Conservation (phyloP, 2,888 invertebrate genomes). For the Lithophane ornitopus region DNA sequence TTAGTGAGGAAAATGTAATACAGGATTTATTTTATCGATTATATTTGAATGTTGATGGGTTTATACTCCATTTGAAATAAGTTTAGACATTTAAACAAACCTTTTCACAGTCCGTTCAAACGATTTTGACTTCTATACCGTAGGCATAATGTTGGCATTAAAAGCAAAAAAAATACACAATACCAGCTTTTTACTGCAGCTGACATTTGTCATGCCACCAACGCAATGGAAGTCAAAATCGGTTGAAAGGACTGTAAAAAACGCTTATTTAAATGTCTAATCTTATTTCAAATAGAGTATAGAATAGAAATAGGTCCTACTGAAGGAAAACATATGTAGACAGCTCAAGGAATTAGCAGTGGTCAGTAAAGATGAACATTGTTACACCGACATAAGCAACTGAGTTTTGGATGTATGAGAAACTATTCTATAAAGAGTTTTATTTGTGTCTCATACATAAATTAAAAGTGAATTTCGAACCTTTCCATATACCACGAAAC, state of each 20-base stretch:
- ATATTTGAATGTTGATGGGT: conserved; percentile 24
- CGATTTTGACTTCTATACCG: too few relatives aligned
- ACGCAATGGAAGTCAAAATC: too few relatives aligned
- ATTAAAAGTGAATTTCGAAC: neutral
- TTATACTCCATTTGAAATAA: too few relatives aligned
- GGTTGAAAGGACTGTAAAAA: too few relatives aligned
- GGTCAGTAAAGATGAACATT: neutral
- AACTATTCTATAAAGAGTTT: neutral
- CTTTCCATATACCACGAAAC: neutral
- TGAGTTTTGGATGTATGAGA: neutral
- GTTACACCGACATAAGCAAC: neutral
- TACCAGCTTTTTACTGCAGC: too few relatives aligned
- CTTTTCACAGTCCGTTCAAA: too few relatives aligned
- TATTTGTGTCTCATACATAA: neutral
- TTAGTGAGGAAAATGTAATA: conserved; percentile 30
- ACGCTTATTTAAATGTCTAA: too few relatives aligned
- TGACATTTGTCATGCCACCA: too few relatives aligned
- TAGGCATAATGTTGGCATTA: too few relatives aligned
- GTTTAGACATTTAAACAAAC: too few relatives aligned
- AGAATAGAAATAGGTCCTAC: neutral
- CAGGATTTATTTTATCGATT: conserved; percentile 27
- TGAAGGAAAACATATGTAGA: neutral
- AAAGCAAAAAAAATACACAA: too few relatives aligned
- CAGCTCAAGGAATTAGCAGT: neutral
- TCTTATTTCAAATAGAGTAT: too few relatives aligned